Base-by-base conservation (phyloP, 2,113 vertebrate species). In the Platycercus adscitus region DNA sequence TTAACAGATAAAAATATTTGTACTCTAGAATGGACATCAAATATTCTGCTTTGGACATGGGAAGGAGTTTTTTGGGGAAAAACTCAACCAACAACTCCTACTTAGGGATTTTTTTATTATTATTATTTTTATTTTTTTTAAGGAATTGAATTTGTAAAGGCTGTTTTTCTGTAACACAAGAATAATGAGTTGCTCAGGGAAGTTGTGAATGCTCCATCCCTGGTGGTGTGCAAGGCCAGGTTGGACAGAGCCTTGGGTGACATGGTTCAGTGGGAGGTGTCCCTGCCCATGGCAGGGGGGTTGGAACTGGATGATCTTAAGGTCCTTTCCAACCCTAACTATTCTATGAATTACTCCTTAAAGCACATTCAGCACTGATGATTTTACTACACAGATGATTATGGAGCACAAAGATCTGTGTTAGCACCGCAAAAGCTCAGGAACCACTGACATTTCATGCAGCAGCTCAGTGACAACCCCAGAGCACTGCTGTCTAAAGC, bases 21-120 rank as follows among this genome's bases (percentile, higher is more conserved):
- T 82, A 16, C 9, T 37, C 3, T 77, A 35, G 24, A 63, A 70
- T 0, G 2, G 50, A 92, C 43, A 69, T 20, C 35, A 94, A 86
- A 61, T 66, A 37, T 68, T 71, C 53, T 71, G 26, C 28, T 43
- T 61, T 28, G 43, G 43, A 44, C 17, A 17, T 44, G 43, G 17
- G n/a, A 60, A 0, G 2, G 21, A 60, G 13, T 0, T 1, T 49
- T 76, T n/a, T 3, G 3, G 31, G 21, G 5, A 28, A 20, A 14
- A n/a, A 56, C 9, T 10, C 1, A 58, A 14, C 13, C 20, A 68
- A 49, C 1, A 7, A 3, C 14, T 37, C 13, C 26, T 31, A 0
- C 10, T 60, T 44, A 9, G 37, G 23, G 44, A 17, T 71, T 75
- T 81, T 35, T 6, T 53, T 72, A 15, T 81, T 82, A 39, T 39